These are phyloP conservation scores for Hoplodrina ambigua DNA, from an alignment of 2,888 invertebrate genomes.

Conservation along the genomic window DNA sequence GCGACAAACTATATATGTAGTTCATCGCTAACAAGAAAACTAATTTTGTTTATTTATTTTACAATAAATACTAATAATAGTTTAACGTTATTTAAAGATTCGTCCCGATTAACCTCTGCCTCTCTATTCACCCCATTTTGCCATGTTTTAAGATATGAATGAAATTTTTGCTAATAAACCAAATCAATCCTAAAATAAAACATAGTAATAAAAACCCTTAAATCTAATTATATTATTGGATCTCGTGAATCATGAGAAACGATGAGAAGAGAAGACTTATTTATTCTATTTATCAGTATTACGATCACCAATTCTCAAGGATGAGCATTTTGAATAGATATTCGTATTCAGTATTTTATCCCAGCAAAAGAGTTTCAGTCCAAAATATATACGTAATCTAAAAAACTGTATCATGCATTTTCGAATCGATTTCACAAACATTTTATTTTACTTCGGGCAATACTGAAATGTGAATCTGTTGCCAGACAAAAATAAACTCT, in stretches of 20 bases:
- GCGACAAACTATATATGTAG: no score
- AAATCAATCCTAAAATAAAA: no score
- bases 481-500: constrained; percentile 46
- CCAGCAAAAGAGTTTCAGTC: constrained; percentile 27
- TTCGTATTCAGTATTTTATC: constrained; percentile 37
- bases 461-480: constrained; percentile 45
- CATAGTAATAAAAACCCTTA: no score
- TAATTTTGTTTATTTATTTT: no score
- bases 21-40: no score
- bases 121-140: no score
- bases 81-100: no score
- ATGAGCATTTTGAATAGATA: constrained; percentile 37
- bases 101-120: no score
- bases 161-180: no score
- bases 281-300: constrained; percentile 28
- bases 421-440: constrained; percentile 59
- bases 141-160: no score
- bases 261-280: no score
- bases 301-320: constrained; percentile 12
- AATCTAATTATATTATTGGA: constrained; percentile 10
- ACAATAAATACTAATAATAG: no score
- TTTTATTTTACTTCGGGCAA: constrained; percentile 61
- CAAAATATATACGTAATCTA: constrained; percentile 44
- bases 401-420: constrained; percentile 57
- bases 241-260: constrained; percentile 8